Evolutionary conservation across 2,888 invertebrate genomes (phyloP), one percentile per base, ranked within the genome.

Genomic region (Silvanus unidentatus): DNA sequence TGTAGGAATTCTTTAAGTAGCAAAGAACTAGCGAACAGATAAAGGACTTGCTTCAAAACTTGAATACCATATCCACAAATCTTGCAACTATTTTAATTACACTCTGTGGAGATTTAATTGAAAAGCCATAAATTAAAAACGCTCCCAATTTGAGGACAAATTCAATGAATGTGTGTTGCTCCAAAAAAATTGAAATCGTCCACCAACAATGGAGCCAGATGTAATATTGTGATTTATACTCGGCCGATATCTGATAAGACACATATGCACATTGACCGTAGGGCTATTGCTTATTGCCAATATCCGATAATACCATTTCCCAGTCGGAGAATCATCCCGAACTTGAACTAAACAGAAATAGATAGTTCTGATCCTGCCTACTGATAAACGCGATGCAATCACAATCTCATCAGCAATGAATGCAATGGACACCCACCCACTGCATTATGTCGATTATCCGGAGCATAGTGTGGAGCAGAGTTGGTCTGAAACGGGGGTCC

Each of bases 351-450:
- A 12, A 12, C 13, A 32, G 32, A 22, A 22, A 22, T 22, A 22
- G 22, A 22, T 22, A 8, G 22, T 22, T 12, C 32, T 12, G 64
- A 65, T 65, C 60, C 62, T 55, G 60, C 57, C 62, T 58, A 59
- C 61, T 66, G 68, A 68, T 68, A 66, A 64, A 66, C 64, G 60
- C 57, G 57, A 60, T 12, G 63, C 66, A 68, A 68, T 68, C 68
- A 65, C 66, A 63, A 66, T 65, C 65, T 66, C 66, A 66, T 68
- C 66, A 66, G 65, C 63, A 63, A 65, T 66, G 65, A 65, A 65
- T 65, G 65, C 65, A 59, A 63, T 59, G 58, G 64, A 61, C 45
- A 59, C 57, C 64, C 62, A 62, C 62, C 66, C 63, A 65, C 62
- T 65, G 63, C 62, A 60, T 58, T 60, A 60, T 52, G 49, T 54